Evolutionary conservation across 2,113 vertebrate genomes (phyloP), one percentile per base, ranked within the genome.

Genomic region (Protomyctophum bolini): DNA sequence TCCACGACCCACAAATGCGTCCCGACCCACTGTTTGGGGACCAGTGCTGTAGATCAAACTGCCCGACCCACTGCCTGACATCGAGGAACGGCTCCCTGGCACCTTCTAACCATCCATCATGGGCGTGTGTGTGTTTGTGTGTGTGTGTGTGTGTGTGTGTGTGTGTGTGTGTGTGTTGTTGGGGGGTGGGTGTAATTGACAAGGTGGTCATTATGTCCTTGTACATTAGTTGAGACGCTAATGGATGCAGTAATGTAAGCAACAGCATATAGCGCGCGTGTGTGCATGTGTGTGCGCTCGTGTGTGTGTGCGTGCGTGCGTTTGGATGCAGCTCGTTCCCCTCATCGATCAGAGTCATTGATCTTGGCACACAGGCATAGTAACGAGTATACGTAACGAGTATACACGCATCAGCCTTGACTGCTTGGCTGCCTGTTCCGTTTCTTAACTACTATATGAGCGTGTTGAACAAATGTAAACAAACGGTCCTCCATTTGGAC

Each of bases 311-410:
- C 21, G 33, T 14, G 52, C 50, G 69, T 66, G 56, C 65, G 66
- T 69, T 70, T 58, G 49, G 45, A 76, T 54, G 51, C 62, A 58
- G 48, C 21, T 55, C 72, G 72, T 60, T 77, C 66, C 64, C 29
- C 65, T 70, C 50, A 68, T 77, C 70, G 58, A 67, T 85, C 64
- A 57, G 49, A 1, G 41, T 2, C 50, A 85, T 75, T 72, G 86
- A 87, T 83, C 55, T 68, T 63, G 66, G 58, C 58, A 63, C 66
- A 68, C 54, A 66, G 68, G 61, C 63, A 70, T 62, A 10, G 33
- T 41, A 58, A 63, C 58, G 51, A 48, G 60, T 58, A 67, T 50
- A 48, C 68, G 29, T 41, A 58, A 63, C 58, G 51, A 48, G 60
- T 58, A 67, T 50, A 48, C 68, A 15, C 54, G 29, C 41, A 51